Conservation (phyloP, 2,113 vertebrate genomes). For the Sylvia atricapilla region DNA sequence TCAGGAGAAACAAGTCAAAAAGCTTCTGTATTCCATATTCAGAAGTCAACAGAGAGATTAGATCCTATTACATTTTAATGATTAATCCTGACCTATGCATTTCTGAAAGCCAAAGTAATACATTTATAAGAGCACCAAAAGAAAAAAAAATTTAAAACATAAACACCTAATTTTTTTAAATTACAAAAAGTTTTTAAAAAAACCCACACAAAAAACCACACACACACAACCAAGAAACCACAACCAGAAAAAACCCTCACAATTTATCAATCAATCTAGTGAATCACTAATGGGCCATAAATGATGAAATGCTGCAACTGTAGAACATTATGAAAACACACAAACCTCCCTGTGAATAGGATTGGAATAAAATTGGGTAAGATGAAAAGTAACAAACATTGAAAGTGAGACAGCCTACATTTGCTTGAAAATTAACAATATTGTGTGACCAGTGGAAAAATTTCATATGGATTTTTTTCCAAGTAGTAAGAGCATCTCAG, state of each 20-base stretch:
- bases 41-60: not conserved
- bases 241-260: not conserved
- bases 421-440: not conserved
- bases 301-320: not conserved
- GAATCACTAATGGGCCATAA: not conserved
- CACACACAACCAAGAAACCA: not conserved
- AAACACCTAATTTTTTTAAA: not conserved
- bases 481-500: not conserved
- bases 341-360: not conserved
- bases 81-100: not conserved
- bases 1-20: not conserved
- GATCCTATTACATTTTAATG: not conserved
- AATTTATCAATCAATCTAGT: not conserved
- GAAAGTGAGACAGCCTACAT: not conserved
- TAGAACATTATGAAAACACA: not conserved
- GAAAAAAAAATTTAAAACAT: not conserved
- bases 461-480: not conserved
- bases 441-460: not conserved
- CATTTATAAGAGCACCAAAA: not conserved
- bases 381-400: not conserved
- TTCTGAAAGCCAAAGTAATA: not conserved
- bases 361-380: not conserved
- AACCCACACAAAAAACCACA: fast-evolving
- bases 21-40: not conserved
- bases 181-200: too few species aligned